Conservation (phyloP, 1,140 invertebrate species). For the Archegozetes longisetosus region DNA sequence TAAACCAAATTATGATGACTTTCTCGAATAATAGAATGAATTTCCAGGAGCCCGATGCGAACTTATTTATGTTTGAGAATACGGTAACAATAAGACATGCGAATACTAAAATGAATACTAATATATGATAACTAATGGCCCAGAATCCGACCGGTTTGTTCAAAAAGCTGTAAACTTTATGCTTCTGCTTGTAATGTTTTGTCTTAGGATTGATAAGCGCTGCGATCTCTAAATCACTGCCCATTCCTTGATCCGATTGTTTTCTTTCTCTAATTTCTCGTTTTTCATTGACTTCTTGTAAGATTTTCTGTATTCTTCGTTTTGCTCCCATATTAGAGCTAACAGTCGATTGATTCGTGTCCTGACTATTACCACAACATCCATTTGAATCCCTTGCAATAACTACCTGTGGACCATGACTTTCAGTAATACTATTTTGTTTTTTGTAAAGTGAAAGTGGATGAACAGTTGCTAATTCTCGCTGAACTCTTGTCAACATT, state of each 20-base stretch:
- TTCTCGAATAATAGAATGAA: slow-evolving; percentile 65
- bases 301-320: neutral
- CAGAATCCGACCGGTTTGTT: slow-evolving; percentile 3
- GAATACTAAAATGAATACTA: slow-evolving; percentile 45
- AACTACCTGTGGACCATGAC: too few species aligned
- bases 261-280: slow-evolving; percentile 4
- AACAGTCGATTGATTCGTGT: neutral
- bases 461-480: neutral
- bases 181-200: neutral
- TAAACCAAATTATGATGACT: slow-evolving; percentile 75
- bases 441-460: neutral
- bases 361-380: too few species aligned
- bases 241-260: slow-evolving; percentile 1
- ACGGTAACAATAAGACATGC: slow-evolving; percentile 64
- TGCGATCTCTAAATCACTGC: neutral
- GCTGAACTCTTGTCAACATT: neutral
- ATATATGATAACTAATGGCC: slow-evolving; percentile 7
- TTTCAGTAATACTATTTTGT: neutral
- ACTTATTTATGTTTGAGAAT: slow-evolving; percentile 62
- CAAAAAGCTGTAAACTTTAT: slow-evolving; percentile 5
- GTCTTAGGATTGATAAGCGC: neutral
- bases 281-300: slow-evolving; percentile 6
- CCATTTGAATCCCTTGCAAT: too few species aligned
- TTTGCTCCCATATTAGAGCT: neutral
- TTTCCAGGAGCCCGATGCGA: slow-evolving; percentile 43